A percentile compares a stretch with the other conserved stretches of the same genome.
Conservation (phyloP, 2,888 invertebrate genomes). For the Epinotia nisella region DNA sequence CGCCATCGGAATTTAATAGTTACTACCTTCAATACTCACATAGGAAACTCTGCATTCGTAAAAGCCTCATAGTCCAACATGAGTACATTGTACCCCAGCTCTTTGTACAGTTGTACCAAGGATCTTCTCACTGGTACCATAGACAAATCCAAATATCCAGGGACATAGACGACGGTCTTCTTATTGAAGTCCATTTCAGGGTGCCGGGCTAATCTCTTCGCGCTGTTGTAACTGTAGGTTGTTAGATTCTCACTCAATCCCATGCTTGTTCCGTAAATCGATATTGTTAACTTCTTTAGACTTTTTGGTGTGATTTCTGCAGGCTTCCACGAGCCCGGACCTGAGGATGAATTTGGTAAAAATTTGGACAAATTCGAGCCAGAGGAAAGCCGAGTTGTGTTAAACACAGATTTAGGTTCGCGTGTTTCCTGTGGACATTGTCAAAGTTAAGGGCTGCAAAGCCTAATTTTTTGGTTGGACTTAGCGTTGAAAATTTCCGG, state of each 20-base stretch:
- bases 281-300: constrained; percentile 14
- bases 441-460: too few species aligned
- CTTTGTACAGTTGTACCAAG: constrained; percentile 36
- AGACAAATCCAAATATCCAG: constrained; percentile 44
- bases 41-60: constrained; percentile 37
- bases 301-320: constrained; percentile 24
- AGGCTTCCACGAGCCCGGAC: constrained; percentile 19
- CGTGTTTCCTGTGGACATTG: too few species aligned
- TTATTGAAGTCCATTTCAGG: constrained; percentile 33
- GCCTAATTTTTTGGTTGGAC: too few species aligned
- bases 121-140: constrained; percentile 21
- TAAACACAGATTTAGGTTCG: too few species aligned
- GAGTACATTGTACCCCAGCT: constrained; percentile 44
- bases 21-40: constrained; percentile 39
- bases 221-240: constrained; percentile 26
- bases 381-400: too few species aligned
- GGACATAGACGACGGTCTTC: constrained; percentile 41
- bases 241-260: not conserved
- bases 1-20: too few species aligned
- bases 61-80: constrained; percentile 41
- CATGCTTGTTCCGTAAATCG: constrained; percentile 13
- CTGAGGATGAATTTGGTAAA: not conserved
- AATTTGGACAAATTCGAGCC: not conserved
- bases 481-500: too few species aligned
- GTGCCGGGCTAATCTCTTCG: constrained; percentile 23